Evolutionary conservation across 2,113 vertebrate genomes (phyloP), one percentile per base, ranked within the genome.

Genomic region (Tupaia chinensis): DNA sequence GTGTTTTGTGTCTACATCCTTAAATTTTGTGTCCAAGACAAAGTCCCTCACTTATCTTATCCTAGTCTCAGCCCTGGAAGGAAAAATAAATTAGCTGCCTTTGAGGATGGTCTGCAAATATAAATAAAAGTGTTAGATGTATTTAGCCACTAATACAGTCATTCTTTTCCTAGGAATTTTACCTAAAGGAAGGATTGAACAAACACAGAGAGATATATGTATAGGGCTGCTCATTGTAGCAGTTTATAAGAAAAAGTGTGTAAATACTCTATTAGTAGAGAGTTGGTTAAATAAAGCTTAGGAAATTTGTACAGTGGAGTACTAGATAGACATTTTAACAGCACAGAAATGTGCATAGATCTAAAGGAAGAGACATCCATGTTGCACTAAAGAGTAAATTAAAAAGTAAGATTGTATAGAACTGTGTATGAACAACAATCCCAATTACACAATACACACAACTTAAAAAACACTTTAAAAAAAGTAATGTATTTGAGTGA

Each of bases 161-260:
- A 29, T 76, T 70, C 60, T 74, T 87, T 91, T 66, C 61, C n/a
- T 84, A 70, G 27, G 14, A 87, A 85, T 91, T 77, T 95, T 82
- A 79, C 16, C 9, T 94, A 76, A 79, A 70, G 19, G 5, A 91
- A 70, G 79, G 22, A 68, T 44, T 86, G 19, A 11, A 6, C 29
- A 73, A 82, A 20, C 17, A 4, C 34, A 20, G 0, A 73, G 13
- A 34, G 2, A 56, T 27, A 3, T 34, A 56, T 27, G 27, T 61
- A 70, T 17, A 78, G 29, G 25, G 12, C 7, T 74, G 32, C 9
- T 66, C 76, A 56, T 25, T 70, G n/a, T 53, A 87, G 20, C 27
- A 19, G 14, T 17, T 56, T 19, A 20, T 81, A 76, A 89, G 56
- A 58, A 80, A 93, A 81, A 74, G 61, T 13, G 44, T 68, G 16